Evolutionary conservation across 2,797 vertebrate genomes (phyloP).

Genomic region (Chloroceryle amazona): DNA sequence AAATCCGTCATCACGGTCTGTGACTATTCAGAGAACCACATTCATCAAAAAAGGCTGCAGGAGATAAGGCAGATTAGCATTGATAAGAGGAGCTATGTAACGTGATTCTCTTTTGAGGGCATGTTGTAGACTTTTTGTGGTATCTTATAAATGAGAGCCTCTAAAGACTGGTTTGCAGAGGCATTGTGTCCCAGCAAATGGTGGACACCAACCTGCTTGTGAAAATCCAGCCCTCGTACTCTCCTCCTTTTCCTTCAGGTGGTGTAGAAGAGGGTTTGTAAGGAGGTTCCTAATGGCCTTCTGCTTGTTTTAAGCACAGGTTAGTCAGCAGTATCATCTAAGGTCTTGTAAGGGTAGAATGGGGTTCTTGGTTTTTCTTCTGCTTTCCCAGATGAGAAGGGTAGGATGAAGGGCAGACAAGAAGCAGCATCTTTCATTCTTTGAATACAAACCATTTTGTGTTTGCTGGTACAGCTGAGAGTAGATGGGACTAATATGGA

Average conservation of each 20-base stretch:
- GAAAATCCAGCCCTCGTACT: neutral
- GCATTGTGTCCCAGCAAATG: neutral
- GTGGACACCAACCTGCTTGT: neutral
- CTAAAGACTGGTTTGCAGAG: neutral
- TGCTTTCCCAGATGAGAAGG: neutral
- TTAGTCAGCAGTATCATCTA: neutral
- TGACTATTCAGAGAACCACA: neutral
- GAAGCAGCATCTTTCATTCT: neutral
- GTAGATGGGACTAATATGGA: neutral
- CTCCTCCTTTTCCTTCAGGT: neutral
- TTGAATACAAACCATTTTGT: neutral
- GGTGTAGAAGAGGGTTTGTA: neutral
- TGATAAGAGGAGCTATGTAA: neutral
- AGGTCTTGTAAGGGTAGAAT: neutral
- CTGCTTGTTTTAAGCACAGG: neutral
- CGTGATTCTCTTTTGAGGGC: neutral
- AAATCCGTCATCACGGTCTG: neutral
- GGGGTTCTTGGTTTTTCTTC: rapidly evolving
- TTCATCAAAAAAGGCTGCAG: neutral
- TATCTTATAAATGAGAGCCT: neutral
- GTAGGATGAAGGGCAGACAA: neutral
- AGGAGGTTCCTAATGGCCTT: neutral
- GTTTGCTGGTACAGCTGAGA: neutral
- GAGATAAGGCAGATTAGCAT: neutral
- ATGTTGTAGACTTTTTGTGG: neutral